phyloP scores from a whole-genome alignment of 1,140 invertebrate genomes.

The Trichonephila clavata region DNA sequence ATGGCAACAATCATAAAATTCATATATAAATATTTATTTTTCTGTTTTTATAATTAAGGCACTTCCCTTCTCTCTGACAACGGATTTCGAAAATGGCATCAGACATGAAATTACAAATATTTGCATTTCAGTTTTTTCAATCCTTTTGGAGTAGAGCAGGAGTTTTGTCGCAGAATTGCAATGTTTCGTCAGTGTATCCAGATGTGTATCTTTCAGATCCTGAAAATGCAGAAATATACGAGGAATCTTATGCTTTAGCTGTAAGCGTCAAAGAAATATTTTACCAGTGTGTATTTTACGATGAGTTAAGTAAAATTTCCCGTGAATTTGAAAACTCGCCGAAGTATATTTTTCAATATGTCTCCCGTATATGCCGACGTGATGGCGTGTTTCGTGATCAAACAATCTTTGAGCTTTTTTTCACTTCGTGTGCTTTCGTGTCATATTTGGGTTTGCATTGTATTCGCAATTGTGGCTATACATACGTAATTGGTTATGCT shows the following conservation, averaged over 20 bases:
- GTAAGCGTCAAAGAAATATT: no score
- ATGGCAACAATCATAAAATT: no score
- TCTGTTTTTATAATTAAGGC: no score
- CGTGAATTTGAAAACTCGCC: not conserved
- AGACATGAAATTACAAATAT: not conserved
- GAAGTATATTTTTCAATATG: not conserved
- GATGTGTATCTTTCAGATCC: not conserved
- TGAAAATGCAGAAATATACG: not conserved
- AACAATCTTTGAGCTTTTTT: not conserved
- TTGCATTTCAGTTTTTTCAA: not conserved
- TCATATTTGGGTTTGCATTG: not conserved
- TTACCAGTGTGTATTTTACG: not conserved
- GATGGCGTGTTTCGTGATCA: not conserved
- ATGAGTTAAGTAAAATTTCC: not conserved
- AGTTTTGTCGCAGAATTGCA: not conserved
- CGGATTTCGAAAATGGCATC: not conserved
- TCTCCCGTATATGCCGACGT: not conserved
- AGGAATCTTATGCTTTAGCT: not conserved
- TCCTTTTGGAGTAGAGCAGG: rapidly evolving
- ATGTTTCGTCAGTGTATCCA: not conserved
- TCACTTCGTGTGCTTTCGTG: not conserved
- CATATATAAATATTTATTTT: no score
- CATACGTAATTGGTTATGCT: not conserved
- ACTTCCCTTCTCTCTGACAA: no score
- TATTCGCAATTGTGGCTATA: no score